phyloP scores from a whole-genome alignment of 2,797 vertebrate genomes.

The Gymnodraco acuticeps region DNA sequence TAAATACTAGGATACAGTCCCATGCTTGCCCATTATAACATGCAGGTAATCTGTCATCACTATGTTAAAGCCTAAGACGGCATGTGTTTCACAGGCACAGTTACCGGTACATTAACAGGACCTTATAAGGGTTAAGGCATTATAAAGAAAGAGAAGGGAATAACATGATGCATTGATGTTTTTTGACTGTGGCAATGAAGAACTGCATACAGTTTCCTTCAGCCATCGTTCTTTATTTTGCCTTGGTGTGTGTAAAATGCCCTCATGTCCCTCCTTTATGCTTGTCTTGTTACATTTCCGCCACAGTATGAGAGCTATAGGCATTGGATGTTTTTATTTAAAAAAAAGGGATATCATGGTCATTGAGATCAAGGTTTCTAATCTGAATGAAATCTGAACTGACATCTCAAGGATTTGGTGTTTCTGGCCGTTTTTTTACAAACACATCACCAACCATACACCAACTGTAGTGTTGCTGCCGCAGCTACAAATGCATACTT shows the following conservation, averaged over 20 bases:
- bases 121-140: not conserved
- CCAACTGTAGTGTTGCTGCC: conserved; percentile 21
- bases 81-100: not conserved
- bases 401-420: conserved; percentile 10
- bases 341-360: conserved; percentile 4
- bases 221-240: not conserved
- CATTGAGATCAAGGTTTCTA: conserved; percentile 15
- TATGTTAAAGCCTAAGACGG: conserved; percentile 8
- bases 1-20: no score
- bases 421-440: conserved; percentile 17
- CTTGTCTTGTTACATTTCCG: conserved; percentile 17
- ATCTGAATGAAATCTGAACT: conserved; percentile 21
- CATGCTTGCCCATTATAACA: conserved; percentile 6
- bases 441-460: conserved; percentile 30
- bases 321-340: conserved; percentile 7
- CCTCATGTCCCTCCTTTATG: not conserved
- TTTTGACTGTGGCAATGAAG: not conserved
- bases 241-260: not conserved
- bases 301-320: not conserved
- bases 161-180: not conserved
- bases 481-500: conserved; percentile 55
- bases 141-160: not conserved
- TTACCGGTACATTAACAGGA: not conserved
- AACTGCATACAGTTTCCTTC: not conserved
- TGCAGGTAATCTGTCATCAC: conserved; percentile 15